These are phyloP conservation scores for Acrobasis consociella DNA, from an alignment of 2,888 invertebrate species.

Conservation along the genomic window DNA sequence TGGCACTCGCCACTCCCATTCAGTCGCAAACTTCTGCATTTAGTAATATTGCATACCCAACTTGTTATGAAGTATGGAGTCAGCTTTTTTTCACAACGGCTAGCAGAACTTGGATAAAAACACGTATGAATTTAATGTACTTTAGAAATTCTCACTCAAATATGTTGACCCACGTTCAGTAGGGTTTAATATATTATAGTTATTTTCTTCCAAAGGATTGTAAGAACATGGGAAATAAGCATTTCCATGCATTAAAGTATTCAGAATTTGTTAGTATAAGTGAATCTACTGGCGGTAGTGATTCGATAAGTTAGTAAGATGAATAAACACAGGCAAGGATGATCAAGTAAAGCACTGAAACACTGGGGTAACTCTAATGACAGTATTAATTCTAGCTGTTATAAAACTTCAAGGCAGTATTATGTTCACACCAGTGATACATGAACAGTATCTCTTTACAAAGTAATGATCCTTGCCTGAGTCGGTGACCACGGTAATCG, in stretches of 20 bases:
- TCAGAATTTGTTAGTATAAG: constrained; percentile 64
- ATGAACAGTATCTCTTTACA: constrained; percentile 81
- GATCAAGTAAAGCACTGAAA: constrained; percentile 83
- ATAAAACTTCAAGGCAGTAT: constrained; percentile 80
- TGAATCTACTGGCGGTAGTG: constrained; percentile 71
- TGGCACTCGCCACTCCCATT: constrained; percentile 20
- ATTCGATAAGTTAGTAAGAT: constrained; percentile 73
- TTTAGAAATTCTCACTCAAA: not conserved
- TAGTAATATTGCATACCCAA: constrained; percentile 18
- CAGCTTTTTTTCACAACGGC: not conserved
- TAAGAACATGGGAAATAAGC: constrained; percentile 55
- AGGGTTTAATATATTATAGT: constrained; percentile 26
- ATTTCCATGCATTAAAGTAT: constrained; percentile 67
- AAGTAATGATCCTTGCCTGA: constrained; percentile 84
- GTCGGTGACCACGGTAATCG: constrained; percentile 84
- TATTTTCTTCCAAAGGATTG: constrained; percentile 33
- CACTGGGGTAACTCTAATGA: constrained; percentile 78
- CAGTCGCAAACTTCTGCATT: constrained; percentile 18
- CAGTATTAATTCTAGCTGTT: constrained; percentile 76
- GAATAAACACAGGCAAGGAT: constrained; percentile 84
- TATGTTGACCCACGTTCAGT: constrained; percentile 12
- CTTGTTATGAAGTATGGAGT: constrained; percentile 11
- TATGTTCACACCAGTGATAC: constrained; percentile 80
- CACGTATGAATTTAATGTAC: not conserved
- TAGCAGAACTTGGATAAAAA: constrained; percentile 11